Evolutionary conservation across 1,140 invertebrate genomes (phyloP).

Genomic region (Tenebrio molitor): DNA sequence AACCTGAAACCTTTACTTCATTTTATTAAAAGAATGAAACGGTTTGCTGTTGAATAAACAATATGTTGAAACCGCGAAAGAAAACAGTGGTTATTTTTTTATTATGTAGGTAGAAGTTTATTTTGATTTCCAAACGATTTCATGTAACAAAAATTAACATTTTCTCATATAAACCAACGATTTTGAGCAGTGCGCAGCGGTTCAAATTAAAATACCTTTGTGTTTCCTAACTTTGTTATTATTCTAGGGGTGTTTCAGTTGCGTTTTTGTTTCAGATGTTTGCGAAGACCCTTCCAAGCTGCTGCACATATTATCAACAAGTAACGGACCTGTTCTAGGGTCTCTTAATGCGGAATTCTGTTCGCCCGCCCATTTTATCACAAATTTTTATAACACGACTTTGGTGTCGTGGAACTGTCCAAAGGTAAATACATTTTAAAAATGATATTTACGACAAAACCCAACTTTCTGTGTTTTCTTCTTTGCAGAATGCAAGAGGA

Average conservation of each 20-base stretch:
- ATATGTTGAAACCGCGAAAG: not conserved
- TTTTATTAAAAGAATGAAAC: not conserved
- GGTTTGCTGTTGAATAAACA: not conserved
- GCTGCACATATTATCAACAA: slow-evolving; percentile 54
- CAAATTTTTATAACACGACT: slow-evolving; percentile 59
- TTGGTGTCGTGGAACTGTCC: slow-evolving; percentile 64
- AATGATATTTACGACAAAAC: slow-evolving; percentile 18
- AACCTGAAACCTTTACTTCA: not conserved
- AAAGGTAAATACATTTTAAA: slow-evolving; percentile 54
- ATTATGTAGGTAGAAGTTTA: too few relatives aligned
- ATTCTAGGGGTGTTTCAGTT: slow-evolving; percentile 12
- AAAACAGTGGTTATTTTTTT: too few relatives aligned
- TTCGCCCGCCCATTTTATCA: slow-evolving; percentile 55
- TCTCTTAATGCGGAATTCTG: slow-evolving; percentile 61
- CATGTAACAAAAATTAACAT: too few relatives aligned
- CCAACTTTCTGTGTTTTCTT: slow-evolving; percentile 46
- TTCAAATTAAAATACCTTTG: too few relatives aligned
- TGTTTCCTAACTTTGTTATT: not conserved
- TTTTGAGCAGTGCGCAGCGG: too few relatives aligned
- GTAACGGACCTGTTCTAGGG: slow-evolving; percentile 54
- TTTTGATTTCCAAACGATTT: too few relatives aligned
- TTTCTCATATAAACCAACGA: too few relatives aligned
- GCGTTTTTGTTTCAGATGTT: slow-evolving; percentile 59
- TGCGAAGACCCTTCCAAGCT: slow-evolving; percentile 58
- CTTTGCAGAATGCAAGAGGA: slow-evolving; percentile 3